Evolutionary conservation across 2,888 invertebrate species (phyloP), one percentile per base, ranked within the genome.

Genomic region (Apocheima hispidaria): DNA sequence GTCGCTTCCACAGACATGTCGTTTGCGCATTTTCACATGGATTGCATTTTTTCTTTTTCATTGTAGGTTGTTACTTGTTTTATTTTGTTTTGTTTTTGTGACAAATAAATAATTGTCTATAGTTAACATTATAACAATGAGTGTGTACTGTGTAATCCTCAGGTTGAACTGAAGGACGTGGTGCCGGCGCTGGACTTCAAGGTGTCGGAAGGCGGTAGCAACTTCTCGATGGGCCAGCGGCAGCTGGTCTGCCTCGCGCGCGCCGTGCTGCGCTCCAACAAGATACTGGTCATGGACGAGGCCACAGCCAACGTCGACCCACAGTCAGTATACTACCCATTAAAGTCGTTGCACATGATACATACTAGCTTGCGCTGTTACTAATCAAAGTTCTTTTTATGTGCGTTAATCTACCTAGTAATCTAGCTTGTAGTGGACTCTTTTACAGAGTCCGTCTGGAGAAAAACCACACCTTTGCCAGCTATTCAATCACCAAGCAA

Each of bases 171-270:
- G 35, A 96, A 96, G 77, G 95, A 95, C 35, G 90, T 94, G 0
- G 83, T 96, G 0, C 92, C 93, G 2, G 94, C 95, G 2, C 86
- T 97, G 28, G 95, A 96, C 67, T 94, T 93, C 58, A 94, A 94
- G 72, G 94, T 97, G 38, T 92, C 94, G 0, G 96, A 96, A 79
- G 95, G 96, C 0, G 97, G 96, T 0, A 85, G 92, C 9, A 96
- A 96, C 82, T 94, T 97, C 71, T 97, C 97, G 38, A 95, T 96
- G 54, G 97, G 97, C 0, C 96, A 97, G 79, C 89, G 96, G 28
- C 97, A 97, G 82, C 88, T 97, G 61, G 93, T 97, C 56, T 97
- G 97, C 75, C 86, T 97, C 58, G 97, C 97, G 0, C 91, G 97
- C 57, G 97, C 97, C 0, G 94, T 97, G 54, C 88, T 97, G 6